A percentile compares a stretch with the other conserved stretches of the same genome.
These are phyloP conservation scores for Balearica regulorum DNA, from an alignment of 2,797 vertebrate genomes.

Conservation along the genomic window DNA sequence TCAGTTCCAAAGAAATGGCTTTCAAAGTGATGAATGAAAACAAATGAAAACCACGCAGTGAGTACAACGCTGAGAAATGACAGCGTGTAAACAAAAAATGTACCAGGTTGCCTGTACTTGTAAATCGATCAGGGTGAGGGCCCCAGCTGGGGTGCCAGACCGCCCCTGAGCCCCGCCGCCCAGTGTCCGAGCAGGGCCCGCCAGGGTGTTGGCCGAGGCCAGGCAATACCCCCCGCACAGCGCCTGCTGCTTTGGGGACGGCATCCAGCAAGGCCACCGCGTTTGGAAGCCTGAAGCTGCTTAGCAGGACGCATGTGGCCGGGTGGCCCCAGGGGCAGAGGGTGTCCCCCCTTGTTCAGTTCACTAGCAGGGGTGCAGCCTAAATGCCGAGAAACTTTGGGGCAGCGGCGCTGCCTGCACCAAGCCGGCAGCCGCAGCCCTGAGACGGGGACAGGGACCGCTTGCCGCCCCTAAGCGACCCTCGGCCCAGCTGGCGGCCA, in stretches of 20 bases:
- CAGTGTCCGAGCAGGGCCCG: rapidly evolving
- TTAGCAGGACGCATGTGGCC: rapidly evolving
- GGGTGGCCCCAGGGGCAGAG: not conserved
- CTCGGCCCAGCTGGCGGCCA: rapidly evolving
- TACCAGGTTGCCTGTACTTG: no score
- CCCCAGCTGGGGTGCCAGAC: rapidly evolving
- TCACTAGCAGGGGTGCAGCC: not conserved
- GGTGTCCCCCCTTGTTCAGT: not conserved
- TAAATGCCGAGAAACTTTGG: not conserved
- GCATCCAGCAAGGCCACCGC: rapidly evolving
- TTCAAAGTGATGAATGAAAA: not conserved
- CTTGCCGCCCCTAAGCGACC: not conserved
- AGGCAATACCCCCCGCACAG: rapidly evolving
- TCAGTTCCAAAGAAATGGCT: not conserved
- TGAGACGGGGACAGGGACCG: rapidly evolving
- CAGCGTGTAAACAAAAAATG: not conserved
- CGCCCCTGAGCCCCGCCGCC: not conserved
- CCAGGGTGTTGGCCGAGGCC: rapidly evolving
- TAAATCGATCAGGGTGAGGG: not conserved
- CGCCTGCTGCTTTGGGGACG: no score
- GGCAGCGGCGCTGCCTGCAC: not conserved
- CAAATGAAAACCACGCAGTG: rapidly evolving
- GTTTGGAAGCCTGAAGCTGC: not conserved
- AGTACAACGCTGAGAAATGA: not conserved
- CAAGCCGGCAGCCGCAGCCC: not conserved